A percentile compares a stretch with the other conserved stretches of the same genome.
phyloP scores from a whole-genome alignment of 92 coral and sea anemone species.

The Epizoanthus illoricatus region DNA sequence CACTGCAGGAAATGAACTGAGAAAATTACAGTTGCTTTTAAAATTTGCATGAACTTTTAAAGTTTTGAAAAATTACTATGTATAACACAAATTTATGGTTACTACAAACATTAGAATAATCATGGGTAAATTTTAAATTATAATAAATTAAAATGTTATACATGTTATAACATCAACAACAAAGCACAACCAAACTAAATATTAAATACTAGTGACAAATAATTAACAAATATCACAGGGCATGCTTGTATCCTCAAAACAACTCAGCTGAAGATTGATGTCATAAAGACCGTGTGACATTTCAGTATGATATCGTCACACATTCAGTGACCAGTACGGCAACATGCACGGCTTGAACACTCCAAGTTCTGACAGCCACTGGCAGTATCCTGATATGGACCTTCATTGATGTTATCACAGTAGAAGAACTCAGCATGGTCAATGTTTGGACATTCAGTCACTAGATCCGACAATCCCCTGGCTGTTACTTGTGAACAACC shows the following conservation, averaged over 20 bases:
- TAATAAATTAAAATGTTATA: too few species aligned
- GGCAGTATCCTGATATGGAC: slow-evolving; percentile 96
- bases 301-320: background rate
- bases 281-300: background rate
- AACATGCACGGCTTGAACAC: slow-evolving; percentile 86
- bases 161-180: too few species aligned
- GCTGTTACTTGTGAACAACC: slow-evolving; percentile 96
- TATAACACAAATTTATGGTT: too few species aligned
- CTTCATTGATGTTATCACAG: slow-evolving; percentile 95
- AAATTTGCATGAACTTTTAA: too few species aligned
- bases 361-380: slow-evolving; percentile 98
- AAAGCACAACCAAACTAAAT: too few species aligned
- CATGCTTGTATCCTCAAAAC: background rate
- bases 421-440: slow-evolving; percentile 89
- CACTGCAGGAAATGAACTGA: too few species aligned
- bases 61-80: too few species aligned
- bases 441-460: slow-evolving; percentile 78
- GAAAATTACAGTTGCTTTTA: too few species aligned
- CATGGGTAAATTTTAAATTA: too few species aligned
- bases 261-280: background rate
- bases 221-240: background rate
- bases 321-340: slow-evolving; percentile 72
- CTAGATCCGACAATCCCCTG: slow-evolving; percentile 83
- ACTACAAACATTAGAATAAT: too few species aligned
- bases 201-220: too few species aligned